Base-by-base conservation (phyloP, 2,113 vertebrate species). In the Phrynocephalus versicolor region DNA sequence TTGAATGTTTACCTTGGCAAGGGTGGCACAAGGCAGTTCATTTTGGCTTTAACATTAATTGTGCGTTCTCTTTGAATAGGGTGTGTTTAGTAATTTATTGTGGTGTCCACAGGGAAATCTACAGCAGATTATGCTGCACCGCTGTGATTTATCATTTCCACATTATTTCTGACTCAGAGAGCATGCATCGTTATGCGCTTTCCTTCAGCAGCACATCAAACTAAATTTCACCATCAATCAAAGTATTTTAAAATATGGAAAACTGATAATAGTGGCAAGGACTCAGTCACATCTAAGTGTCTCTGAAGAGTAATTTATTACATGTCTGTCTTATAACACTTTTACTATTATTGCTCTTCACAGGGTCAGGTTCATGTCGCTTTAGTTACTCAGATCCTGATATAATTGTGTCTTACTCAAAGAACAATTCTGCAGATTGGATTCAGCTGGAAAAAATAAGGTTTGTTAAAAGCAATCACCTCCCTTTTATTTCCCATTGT, bases 321-420 rank as follows among this genome's bases (percentile, higher is more conserved):
- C 89, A 89, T 82, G 71, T 35, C 74, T 85, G 69, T 87, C 88
- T 93, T 64, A 69, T 93, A 95, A 96, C 83, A n/a, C 45, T 91
- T 91, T 86, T 88, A 69, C 73, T 87, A 89, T 84, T 88, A 80
- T 92, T 95, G 69, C 57, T 92, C 82, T 91, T 94, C 90, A 37
- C 95, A 99, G 99, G 99, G 82, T 99, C 99, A 0, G 99, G 99
- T 80, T 97, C 98, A 0, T 99, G 98, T 87, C 97, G 97, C 74
- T 99, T 98, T 89, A 99, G 98, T 94, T 99, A 98, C 91, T 98
- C 98, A 64, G 99, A 99, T 94, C 98, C 98, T 90, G 96, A 94
- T 93, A 98, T 99, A 94, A 94, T 94, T 0, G 97, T 99, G 86
- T 98, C 98, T 45, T 99, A 97, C 91, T 96, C 97, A 88, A 97